A percentile compares a stretch with the other conserved stretches of the same genome.
These are phyloP conservation scores for Rhombomys opimus DNA, from an alignment of 2,113 vertebrate species.

Conservation along the genomic window DNA sequence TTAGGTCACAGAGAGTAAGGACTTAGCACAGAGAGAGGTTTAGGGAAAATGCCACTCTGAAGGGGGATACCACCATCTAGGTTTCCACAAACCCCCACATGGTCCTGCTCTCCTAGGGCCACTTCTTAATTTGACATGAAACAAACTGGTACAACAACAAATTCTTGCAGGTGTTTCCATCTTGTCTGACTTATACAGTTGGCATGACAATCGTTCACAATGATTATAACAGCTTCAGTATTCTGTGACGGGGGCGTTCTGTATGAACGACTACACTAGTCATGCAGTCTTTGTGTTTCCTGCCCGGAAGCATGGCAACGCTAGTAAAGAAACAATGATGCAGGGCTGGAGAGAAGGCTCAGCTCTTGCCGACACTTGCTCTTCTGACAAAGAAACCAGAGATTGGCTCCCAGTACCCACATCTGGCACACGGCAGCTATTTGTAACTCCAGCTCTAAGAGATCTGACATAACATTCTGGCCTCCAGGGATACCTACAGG, in stretches of 20 bases:
- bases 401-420: background rate
- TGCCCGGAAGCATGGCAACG: background rate
- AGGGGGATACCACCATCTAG: background rate
- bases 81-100: background rate
- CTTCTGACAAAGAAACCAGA: background rate
- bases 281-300: background rate
- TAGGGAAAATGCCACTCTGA: background rate
- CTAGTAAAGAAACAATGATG: background rate
- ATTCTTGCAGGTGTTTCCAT: slow-evolving; percentile 12
- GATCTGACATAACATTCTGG: background rate
- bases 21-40: background rate
- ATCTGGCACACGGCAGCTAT: background rate
- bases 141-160: background rate
- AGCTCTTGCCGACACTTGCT: too few species aligned
- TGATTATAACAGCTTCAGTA: slow-evolving; percentile 20
- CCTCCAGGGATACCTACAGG: too few species aligned
- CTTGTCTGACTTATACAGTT: background rate
- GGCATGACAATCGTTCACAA: background rate
- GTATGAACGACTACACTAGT: background rate
- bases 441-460: background rate
- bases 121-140: slow-evolving; percentile 37
- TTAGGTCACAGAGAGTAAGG: background rate
- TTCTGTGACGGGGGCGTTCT: background rate
- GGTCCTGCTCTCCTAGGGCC: background rate
- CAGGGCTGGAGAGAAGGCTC: background rate